These are phyloP conservation scores for Gorsachius goisagi DNA, from an alignment of 2,113 vertebrate species.

Conservation along the genomic window DNA sequence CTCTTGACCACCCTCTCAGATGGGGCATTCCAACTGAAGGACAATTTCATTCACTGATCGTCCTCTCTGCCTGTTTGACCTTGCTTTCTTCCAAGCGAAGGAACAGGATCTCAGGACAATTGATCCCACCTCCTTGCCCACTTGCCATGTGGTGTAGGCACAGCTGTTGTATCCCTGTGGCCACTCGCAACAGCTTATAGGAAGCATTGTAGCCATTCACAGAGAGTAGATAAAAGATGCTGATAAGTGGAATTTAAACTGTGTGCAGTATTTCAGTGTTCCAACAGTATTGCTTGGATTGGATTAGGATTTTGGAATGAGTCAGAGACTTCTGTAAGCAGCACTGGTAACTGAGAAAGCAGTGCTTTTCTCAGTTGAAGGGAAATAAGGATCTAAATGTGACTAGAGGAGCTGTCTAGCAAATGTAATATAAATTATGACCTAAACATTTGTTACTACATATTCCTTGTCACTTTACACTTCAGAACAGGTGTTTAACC, in stretches of 20 bases:
- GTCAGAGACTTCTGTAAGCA: background rate
- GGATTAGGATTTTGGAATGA: background rate
- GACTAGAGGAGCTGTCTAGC: background rate
- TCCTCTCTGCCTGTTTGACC: background rate
- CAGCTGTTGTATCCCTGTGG: background rate
- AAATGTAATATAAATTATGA: background rate
- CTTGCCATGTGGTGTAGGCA: fast-evolving
- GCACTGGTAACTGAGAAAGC: background rate
- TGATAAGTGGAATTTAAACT: background rate
- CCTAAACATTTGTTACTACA: background rate
- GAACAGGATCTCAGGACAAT: background rate
- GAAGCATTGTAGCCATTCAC: background rate
- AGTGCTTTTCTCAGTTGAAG: background rate
- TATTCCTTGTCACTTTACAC: background rate
- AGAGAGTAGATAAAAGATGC: background rate
- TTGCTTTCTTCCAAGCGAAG: background rate
- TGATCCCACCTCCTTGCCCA: background rate
- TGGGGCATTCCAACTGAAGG: background rate
- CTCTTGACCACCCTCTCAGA: background rate
- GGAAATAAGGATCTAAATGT: background rate
- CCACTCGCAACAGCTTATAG: background rate
- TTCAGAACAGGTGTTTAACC: conserved; percentile 38
- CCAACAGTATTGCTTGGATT: background rate
- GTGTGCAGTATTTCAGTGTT: background rate
- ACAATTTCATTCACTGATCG: fast-evolving